Base-by-base conservation (phyloP, 2,113 vertebrate species). In the Vidua macroura region DNA sequence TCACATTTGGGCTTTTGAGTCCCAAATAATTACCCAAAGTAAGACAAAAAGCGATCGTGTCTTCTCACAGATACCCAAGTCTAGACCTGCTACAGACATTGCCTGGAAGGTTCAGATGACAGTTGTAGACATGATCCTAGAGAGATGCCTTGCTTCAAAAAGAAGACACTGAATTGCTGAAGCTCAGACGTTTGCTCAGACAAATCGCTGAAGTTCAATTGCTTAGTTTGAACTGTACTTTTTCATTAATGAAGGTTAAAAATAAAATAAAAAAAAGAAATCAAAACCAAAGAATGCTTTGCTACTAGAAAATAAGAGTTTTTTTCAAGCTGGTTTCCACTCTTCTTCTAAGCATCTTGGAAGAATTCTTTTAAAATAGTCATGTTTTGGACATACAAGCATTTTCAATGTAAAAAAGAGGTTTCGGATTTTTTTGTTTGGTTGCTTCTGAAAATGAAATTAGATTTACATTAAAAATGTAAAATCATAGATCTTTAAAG, bases 361-460 rank as follows among this genome's bases (percentile, higher is more conserved):
- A 84, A 81, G 11, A 53, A 14, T 28, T 52, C 3, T 83, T 56
- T 76, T 35, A 14, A 51, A 76, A 64, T 10, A 81, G 55, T 60
- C 0, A 4, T 21, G 24, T 44, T 78, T 81, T 53, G 19, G 27
- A 68, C 16, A 60, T 18, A 10, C 0, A 2, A 78, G 25, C 8
- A 37, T 37, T 87, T 64, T 22, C 6, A 14, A 73, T 1, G 1
- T 33, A 39, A 81, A 62, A 70, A 75, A 51, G 14, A 74, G 27
- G 6, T 21, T 62, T 12, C 2, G 0, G 1, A 13, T 17, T 60
- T 64, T 55, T 64, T 63, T 31, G 20, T 15, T 74, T 88, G 7
- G 13, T 41, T 41, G 46, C n/a, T n/a, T 68, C 82, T 67, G 39
- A 37, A 86, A 80, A 77, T 60, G 5, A 86, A 88, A 75, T 55